phyloP scores from a whole-genome alignment of 1,140 invertebrate species.

The Camponotus vicinus region DNA sequence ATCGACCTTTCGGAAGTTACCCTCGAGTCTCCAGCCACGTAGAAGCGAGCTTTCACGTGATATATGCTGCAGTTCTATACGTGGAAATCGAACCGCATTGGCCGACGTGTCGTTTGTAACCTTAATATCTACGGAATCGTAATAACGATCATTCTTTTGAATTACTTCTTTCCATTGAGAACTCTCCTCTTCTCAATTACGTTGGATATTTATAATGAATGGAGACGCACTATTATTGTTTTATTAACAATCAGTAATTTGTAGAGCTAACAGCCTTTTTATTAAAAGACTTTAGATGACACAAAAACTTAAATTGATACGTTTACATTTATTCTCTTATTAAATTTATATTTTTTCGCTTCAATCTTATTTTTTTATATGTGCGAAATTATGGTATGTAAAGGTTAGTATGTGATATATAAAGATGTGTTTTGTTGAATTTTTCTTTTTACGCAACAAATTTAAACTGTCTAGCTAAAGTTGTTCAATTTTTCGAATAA shows the following conservation, averaged over 20 bases:
- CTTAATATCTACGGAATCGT: constrained; percentile 63
- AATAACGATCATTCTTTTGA: constrained; percentile 55
- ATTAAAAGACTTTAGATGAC: not conserved
- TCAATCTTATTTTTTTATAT: not conserved
- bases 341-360: not conserved
- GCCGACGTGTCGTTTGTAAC: constrained; percentile 67
- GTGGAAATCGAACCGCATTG: constrained; percentile 55
- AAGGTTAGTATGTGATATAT: not conserved
- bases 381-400: not conserved
- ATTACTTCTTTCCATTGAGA: constrained; percentile 9
- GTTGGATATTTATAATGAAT: not conserved
- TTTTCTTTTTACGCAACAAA: not conserved
- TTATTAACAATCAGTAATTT: not conserved
- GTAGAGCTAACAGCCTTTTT: not conserved
- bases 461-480: not conserved
- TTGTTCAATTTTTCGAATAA: constrained; percentile 11
- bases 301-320: not conserved
- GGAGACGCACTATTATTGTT: constrained; percentile 19
- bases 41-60: constrained; percentile 51
- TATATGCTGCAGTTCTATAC: constrained; percentile 40
- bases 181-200: constrained; percentile 44
- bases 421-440: not conserved
- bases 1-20: constrained; percentile 61
- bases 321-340: not conserved
- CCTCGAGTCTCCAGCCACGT: constrained; percentile 36